Conservation (phyloP, 2,888 invertebrate species). For the Andrena trimmerana region DNA sequence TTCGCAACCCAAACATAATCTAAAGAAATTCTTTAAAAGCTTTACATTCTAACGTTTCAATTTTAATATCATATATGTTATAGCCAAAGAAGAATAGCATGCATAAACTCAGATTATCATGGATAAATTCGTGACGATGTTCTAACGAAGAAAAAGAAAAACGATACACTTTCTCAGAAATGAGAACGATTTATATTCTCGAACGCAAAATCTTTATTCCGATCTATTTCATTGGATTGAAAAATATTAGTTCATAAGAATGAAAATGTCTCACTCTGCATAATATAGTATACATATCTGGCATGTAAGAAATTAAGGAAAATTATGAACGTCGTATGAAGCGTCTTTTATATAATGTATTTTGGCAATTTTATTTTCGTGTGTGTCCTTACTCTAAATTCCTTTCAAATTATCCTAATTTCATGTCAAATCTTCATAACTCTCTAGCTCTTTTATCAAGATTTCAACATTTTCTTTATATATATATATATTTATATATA, state of each 20-base stretch:
- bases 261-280: slow-evolving; percentile 57
- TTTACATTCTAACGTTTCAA: background rate
- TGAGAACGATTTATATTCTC: slow-evolving; percentile 6
- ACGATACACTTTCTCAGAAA: slow-evolving; percentile 13
- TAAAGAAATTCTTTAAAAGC: background rate
- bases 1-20: no score
- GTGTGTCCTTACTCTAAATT: slow-evolving; percentile 56
- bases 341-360: slow-evolving; percentile 44
- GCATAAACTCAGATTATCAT: background rate
- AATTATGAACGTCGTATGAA: slow-evolving; percentile 47
- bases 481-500: slow-evolving; percentile 31
- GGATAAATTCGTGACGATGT: background rate
- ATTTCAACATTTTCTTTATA: slow-evolving; percentile 35
- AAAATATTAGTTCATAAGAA: slow-evolving; percentile 23
- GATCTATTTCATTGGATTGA: slow-evolving; percentile 28
- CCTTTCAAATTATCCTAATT: slow-evolving; percentile 49
- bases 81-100: background rate
- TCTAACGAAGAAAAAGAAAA: background rate
- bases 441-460: slow-evolving; percentile 41
- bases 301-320: slow-evolving; percentile 46
- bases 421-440: slow-evolving; percentile 44
- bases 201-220: slow-evolving; percentile 29
- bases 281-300: slow-evolving; percentile 55
- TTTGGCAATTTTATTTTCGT: slow-evolving; percentile 57
- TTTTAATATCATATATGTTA: background rate